Evolutionary conservation across 2,888 invertebrate species (phyloP), one percentile per base, ranked within the genome.

Genomic region (Homarus gammarus): DNA sequence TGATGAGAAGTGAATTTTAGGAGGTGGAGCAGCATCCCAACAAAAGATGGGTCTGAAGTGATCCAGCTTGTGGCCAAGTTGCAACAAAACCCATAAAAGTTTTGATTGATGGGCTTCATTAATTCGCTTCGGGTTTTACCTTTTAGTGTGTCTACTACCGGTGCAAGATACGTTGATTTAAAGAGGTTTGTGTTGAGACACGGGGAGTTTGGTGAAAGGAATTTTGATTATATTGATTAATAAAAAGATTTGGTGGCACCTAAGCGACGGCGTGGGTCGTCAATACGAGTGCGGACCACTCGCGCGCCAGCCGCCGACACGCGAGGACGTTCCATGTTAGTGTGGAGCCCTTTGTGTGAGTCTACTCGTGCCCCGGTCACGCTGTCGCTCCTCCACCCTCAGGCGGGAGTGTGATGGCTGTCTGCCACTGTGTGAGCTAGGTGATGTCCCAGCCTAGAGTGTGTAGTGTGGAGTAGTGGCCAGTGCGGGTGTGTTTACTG

Each of bases 221-320:
- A 56, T 56, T 22, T 64, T 64, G 6, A 79, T 79, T 79, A 61
- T 79, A 79, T 56, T 61, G 79, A 79, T 61, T 56, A 38, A 61
- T 79, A 79, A 79, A 79, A 79, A 61, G 56, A 10, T 61, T 61
- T 61, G 82, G 27, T 68, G 83, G 70, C 68, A 83, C 49, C 83
- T 68, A 70, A 36, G 38, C 61, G 75, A 22, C 84, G 75, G 84
- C 84, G 84, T 84, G 75, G 84, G 84, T 84, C 84, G 84, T 84
- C 84, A 84, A 84, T 84, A 84, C 84, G 75, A 56, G 75, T 36
- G 72, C 75, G 61, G 84, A 38, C 61, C 84, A 84, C 84, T 84
- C 84, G 84, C 84, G 84, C 84, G 84, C 64, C 61, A 75, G 75
- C 75, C 84, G 61, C 84, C 84, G 75, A 73, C 75, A 73, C 75